A percentile compares a stretch with the other conserved stretches of the same genome.
phyloP scores from a whole-genome alignment of 2,888 invertebrate genomes.

The Lymantria dispar region DNA sequence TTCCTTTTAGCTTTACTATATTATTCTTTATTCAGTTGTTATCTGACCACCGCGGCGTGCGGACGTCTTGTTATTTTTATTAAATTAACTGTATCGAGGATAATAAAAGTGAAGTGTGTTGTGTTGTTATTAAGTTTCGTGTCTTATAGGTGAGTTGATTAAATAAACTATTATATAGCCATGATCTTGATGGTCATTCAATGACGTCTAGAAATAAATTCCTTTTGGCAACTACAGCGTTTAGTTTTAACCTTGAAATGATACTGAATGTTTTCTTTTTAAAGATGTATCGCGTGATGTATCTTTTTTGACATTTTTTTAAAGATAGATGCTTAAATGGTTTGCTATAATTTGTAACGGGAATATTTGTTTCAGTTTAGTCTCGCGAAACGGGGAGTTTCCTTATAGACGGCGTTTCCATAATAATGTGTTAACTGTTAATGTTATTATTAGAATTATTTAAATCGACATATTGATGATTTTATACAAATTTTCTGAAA shows the following conservation, averaged over 20 bases:
- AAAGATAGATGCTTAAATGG: too few relatives aligned
- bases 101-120: slow-evolving; percentile 45
- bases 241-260: slow-evolving; percentile 57
- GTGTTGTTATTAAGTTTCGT: slow-evolving; percentile 58
- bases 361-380: too few relatives aligned
- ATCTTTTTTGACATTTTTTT: too few relatives aligned
- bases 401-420: too few relatives aligned
- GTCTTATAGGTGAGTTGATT: slow-evolving; percentile 55
- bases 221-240: slow-evolving; percentile 57
- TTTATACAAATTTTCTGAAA: too few relatives aligned
- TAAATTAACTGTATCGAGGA: slow-evolving; percentile 31
- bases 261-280: slow-evolving; percentile 16
- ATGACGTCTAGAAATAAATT: slow-evolving; percentile 61
- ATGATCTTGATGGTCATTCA: slow-evolving; percentile 49
- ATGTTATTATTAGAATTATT: too few relatives aligned
- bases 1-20: too few relatives aligned
- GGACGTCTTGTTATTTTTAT: slow-evolving; percentile 38
- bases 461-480: too few relatives aligned
- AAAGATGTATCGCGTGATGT: neutral
- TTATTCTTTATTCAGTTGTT: slow-evolving; percentile 48
- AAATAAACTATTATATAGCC: slow-evolving; percentile 33
- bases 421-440: too few relatives aligned
- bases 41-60: slow-evolving; percentile 41
- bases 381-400: too few relatives aligned
- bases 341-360: too few relatives aligned